Base-by-base conservation (phyloP, 2,888 invertebrate species). In the Lottia gigantea region DNA sequence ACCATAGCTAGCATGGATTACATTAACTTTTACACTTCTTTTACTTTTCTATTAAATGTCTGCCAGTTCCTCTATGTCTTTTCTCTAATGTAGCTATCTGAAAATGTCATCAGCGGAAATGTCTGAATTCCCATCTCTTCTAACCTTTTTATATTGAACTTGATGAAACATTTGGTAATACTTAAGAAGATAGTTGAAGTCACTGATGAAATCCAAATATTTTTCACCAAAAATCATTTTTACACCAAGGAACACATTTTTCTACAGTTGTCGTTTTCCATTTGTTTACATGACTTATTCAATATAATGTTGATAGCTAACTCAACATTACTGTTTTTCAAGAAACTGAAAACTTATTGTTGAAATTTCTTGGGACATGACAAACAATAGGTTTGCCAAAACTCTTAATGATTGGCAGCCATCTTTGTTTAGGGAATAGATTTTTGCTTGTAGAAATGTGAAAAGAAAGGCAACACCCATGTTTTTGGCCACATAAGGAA, bases 1-100 rank as follows among this genome's bases (percentile, higher is more conserved):
- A 55, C 23, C 55, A 55, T 55, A 23, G 19, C 19, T 23, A 19
- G 19, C 12, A 55, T 55, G 55, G 55, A 55, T 55, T 55, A 55
- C 55, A 55, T 55, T 55, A 23, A 55, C 67, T 26, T 55, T 40
- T 47, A 14, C 66, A 14, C 66, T 66, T 49, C 67, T 67, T 19
- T 55, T 26, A 15, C 25, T 16, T 16, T 47, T 66, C 19, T 49
- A 15, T 31, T 7, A 26, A 25, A 40, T 16, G 61, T 19, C 40
- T 40, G 31, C 61, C 40, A 40, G 55, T n/a, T 23, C 40, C n/a
- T 40, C n/a, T 23, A 23, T 40, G 40, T 40, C 40, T 40, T 40
- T 40, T 40, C 40, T 40, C 40, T 40, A 40, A 40, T 40, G 40
- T 40, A 55, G 19, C 55, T n/a, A 55, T 55, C 55, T 55, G 55